phyloP scores from a whole-genome alignment of 2,888 invertebrate species.

The Tetranychus truncatus region DNA sequence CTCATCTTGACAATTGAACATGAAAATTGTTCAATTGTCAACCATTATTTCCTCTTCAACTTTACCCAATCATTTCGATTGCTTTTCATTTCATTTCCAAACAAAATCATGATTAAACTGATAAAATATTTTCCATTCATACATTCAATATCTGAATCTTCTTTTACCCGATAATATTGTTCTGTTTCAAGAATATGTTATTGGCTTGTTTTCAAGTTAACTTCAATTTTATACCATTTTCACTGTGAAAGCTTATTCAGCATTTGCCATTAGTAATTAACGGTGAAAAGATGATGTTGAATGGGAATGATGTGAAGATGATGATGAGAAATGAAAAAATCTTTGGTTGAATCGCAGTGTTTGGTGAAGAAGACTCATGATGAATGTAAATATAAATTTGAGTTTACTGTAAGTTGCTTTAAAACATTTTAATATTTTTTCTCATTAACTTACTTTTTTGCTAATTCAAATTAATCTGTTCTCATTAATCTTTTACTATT shows the following conservation, averaged over 20 bases:
- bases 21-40: not conserved
- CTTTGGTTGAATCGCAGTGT: too few species aligned
- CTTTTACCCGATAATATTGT: too few species aligned
- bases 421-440: not conserved
- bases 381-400: too few species aligned
- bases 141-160: too few species aligned
- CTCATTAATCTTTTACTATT: not conserved
- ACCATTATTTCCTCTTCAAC: too few species aligned
- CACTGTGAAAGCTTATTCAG: not conserved
- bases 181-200: not conserved
- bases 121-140: too few species aligned
- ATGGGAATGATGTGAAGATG: not conserved
- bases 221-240: not conserved
- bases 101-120: too few species aligned
- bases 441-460: not conserved
- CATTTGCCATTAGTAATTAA: not conserved
- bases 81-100: too few species aligned
- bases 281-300: not conserved
- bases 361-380: too few species aligned
- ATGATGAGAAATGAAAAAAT: not conserved
- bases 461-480: not conserved
- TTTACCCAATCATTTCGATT: too few species aligned
- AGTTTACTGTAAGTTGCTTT: too few species aligned
- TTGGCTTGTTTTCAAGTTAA: not conserved
- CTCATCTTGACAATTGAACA: not conserved